These are phyloP conservation scores for Brachypodius melanocephalos DNA, from an alignment of 2,113 vertebrate genomes.

Conservation along the genomic window DNA sequence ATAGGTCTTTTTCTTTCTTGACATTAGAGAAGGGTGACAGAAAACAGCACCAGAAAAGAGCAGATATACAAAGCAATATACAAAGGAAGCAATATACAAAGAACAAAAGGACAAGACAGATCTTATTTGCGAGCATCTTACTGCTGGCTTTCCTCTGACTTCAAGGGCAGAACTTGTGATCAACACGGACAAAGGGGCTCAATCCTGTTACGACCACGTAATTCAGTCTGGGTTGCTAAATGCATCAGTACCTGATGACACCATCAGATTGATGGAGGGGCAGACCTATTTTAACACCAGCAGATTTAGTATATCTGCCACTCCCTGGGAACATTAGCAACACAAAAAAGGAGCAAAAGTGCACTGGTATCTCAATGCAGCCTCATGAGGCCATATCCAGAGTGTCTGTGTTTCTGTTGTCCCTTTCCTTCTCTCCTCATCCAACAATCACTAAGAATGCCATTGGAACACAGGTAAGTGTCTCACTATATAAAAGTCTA, in stretches of 20 bases:
- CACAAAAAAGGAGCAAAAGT: neutral
- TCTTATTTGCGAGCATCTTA: neutral
- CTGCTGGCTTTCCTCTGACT: neutral
- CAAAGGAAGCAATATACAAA: neutral
- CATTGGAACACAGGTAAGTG: neutral
- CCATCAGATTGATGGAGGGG: neutral
- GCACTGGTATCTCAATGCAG: neutral
- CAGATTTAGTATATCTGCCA: neutral
- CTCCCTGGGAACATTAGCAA: neutral
- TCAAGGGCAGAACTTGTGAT: neutral
- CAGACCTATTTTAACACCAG: neutral
- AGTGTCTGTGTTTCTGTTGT: neutral
- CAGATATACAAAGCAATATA: too few species aligned
- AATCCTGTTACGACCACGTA: accelerated
- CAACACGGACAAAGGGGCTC: neutral
- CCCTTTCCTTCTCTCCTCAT: neutral
- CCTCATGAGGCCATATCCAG: neutral
- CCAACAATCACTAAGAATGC: neutral
- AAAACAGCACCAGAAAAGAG: neutral
- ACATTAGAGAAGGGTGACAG: neutral
- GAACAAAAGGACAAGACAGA: neutral
- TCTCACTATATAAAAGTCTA: neutral
- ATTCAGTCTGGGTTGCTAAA: neutral
- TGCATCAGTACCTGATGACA: neutral
- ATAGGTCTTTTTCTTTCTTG: neutral